phyloP scores from a whole-genome alignment of 2,113 vertebrate species.

The Rafetus swinhoei region DNA sequence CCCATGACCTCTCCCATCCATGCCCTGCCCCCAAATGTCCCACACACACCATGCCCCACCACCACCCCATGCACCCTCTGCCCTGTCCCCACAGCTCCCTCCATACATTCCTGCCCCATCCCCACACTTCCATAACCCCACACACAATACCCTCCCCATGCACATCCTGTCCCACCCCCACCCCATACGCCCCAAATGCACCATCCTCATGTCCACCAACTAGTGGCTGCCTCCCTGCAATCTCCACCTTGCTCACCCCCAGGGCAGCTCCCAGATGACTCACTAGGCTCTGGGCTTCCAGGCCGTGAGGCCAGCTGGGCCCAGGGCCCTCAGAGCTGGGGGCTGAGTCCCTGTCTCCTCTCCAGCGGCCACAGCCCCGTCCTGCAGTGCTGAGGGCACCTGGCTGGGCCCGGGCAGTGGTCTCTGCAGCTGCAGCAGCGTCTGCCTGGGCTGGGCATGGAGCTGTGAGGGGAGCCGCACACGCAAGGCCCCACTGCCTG shows the following conservation, averaged over 20 bases:
- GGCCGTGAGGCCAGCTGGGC: not conserved
- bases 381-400: not conserved
- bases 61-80: not conserved
- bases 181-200: too few relatives aligned
- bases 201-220: too few relatives aligned
- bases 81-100: too few relatives aligned
- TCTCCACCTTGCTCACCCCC: not conserved
- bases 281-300: not conserved
- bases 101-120: not conserved
- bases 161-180: not conserved
- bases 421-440: not conserved
- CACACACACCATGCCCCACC: too few relatives aligned
- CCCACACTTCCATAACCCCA: not conserved
- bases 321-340: too few relatives aligned
- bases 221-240: not conserved
- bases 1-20: not conserved
- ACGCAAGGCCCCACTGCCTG: constrained; percentile 33
- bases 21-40: too few relatives aligned
- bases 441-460: not conserved
- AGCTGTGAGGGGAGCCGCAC: constrained; percentile 18
- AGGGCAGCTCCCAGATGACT: not conserved
- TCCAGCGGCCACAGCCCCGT: not conserved
- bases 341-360: not conserved
- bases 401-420: not conserved
- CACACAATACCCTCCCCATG: not conserved